Evolutionary conservation across 2,888 invertebrate species (phyloP), one percentile per base, ranked within the genome.

Genomic region (Keiferia lycopersicella): DNA sequence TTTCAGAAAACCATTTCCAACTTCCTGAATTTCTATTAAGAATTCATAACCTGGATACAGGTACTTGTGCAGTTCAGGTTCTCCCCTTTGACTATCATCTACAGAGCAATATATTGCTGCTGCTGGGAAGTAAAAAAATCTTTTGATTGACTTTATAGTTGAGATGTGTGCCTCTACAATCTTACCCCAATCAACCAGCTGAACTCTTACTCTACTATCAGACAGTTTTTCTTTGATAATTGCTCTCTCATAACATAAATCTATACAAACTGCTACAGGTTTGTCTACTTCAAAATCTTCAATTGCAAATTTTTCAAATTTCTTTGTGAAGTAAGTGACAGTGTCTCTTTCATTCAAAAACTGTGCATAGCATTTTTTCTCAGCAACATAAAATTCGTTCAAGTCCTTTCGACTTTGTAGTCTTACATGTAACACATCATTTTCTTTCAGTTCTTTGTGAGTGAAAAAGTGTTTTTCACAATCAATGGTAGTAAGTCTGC

Each of bases 391-490:
- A 30, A 62, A 62, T 34, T 51, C 30, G 12, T 41, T 57, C 2
- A 45, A 16, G 10, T 26, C 26, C 11, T 62, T 45, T 26, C 57
- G 45, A 8, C 41, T 3, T 41, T 57, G 62, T 12, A 56, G 16
- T 1, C 45, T 20, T 8, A 62, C 62, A 41, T 41, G 39, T 26
- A 62, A 12, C 0, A 38, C 1, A 26, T 62, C 62, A 45, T 18
- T 22, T 45, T 12, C 12, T 45, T 62, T 62, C 11, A 57, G 12
- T 41, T 62, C 30, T 57, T 45, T 57, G 57, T 62, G 45, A 10
- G 48, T 66, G 56, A 64, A 77, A 39, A 63, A 70, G 16, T 66
- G 57, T 61, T 67, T 69, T 59, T 68, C 65, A 14, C 63, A 63
- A 30, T 61, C 53, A 1, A 65, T 34, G 1, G 58, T 8, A 4